Percentiles rank a stretch among this genome's conserved stretches.
Evolutionary conservation across 2,113 vertebrate genomes (phyloP).

Genomic region (Seriola quinqueradiata): DNA sequence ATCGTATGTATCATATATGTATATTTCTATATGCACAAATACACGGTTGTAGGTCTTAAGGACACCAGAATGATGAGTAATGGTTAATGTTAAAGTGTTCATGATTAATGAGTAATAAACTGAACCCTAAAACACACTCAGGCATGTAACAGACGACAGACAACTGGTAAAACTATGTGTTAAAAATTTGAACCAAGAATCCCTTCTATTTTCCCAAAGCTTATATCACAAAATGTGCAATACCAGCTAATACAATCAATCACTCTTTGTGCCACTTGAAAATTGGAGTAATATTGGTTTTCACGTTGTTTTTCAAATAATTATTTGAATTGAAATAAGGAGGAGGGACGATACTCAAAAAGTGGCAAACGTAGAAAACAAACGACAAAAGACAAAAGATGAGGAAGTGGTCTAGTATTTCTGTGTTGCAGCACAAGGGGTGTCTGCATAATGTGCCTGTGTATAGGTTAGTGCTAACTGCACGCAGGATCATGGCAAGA

Average conservation of each 20-base stretch:
- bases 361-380: slow-evolving; percentile 71
- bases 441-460: slow-evolving; percentile 92
- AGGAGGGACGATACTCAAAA: slow-evolving; percentile 74
- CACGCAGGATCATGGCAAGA: slow-evolving; percentile 92
- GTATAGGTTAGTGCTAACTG: slow-evolving; percentile 90
- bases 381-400: slow-evolving; percentile 77
- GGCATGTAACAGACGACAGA: slow-evolving; percentile 82
- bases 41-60: slow-evolving; percentile 82
- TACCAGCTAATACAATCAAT: slow-evolving; percentile 87
- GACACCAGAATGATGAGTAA: slow-evolving; percentile 82
- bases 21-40: slow-evolving; percentile 78
- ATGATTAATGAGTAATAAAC: slow-evolving; percentile 56
- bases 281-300: slow-evolving; percentile 80
- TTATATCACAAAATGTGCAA: slow-evolving; percentile 88
- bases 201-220: slow-evolving; percentile 83
- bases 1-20: slow-evolving; percentile 77
- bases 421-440: slow-evolving; percentile 88
- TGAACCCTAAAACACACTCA: slow-evolving; percentile 78
- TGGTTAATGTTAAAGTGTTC: slow-evolving; percentile 19
- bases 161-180: slow-evolving; percentile 80
- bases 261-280: slow-evolving; percentile 87
- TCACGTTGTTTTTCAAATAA: slow-evolving; percentile 84
- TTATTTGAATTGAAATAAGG: slow-evolving; percentile 79
- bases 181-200: slow-evolving; percentile 84
- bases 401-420: slow-evolving; percentile 89